A percentile compares a stretch with the other conserved stretches of the same genome.
These are phyloP conservation scores for Drosophila littoralis DNA, from an alignment of 1,140 invertebrate genomes.

Conservation along the genomic window DNA sequence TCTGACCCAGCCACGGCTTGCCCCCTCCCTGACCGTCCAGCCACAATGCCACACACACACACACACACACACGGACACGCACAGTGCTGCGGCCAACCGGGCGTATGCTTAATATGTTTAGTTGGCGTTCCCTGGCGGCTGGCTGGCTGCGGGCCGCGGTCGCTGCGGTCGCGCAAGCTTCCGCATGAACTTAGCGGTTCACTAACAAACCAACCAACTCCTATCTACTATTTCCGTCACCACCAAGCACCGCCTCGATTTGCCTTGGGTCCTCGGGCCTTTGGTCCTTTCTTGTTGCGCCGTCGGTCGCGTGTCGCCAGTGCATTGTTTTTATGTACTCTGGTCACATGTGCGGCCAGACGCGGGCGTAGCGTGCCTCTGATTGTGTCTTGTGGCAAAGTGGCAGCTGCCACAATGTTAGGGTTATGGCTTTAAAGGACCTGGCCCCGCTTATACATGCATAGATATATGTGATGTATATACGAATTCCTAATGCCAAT, in stretches of 20 bases:
- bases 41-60: conserved; percentile 42
- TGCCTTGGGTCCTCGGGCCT: background rate
- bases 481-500: conserved; percentile 34
- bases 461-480: background rate
- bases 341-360: conserved; percentile 27
- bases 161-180: conserved; percentile 48
- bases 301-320: conserved; percentile 40
- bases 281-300: conserved; percentile 14
- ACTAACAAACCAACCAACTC: conserved; percentile 37
- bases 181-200: conserved; percentile 49
- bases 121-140: conserved; percentile 29
- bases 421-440: conserved; percentile 16
- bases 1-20: too few species aligned
- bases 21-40: background rate
- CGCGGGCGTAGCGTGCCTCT: conserved; percentile 7
- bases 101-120: conserved; percentile 55
- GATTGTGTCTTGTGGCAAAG: conserved; percentile 40
- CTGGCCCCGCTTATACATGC: background rate
- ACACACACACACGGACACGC: conserved; percentile 26
- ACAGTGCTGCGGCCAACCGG: conserved; percentile 46
- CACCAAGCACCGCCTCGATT: background rate
- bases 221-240: background rate
- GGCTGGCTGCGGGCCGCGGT: conserved; percentile 27
- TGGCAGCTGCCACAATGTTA: conserved; percentile 33
- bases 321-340: conserved; percentile 56